Conservation (phyloP, 2,113 vertebrate species). For the Pseudolaguvia tuberculata region DNA sequence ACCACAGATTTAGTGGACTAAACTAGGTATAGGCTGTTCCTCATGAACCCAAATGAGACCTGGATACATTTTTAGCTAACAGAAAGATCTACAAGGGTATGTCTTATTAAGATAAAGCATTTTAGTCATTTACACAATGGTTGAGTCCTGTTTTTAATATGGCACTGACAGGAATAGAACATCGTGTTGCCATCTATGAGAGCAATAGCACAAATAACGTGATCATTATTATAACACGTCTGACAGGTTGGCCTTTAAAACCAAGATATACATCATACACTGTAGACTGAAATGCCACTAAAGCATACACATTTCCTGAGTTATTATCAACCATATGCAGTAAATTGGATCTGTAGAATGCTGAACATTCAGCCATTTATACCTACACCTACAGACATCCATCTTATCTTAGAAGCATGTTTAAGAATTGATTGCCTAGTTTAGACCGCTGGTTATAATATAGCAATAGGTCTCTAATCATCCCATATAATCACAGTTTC, state of each 20-base stretch:
- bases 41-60: not conserved
- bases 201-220: not conserved
- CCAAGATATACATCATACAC: not conserved
- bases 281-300: slow-evolving; percentile 1
- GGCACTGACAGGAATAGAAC: not conserved
- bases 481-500: not conserved
- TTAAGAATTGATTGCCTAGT: not conserved
- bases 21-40: not conserved
- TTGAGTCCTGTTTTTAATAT: not conserved
- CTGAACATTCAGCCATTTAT: not conserved
- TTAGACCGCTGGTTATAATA: too few species aligned
- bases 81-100: not conserved
- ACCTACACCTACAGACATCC: not conserved
- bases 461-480: not conserved
- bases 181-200: not conserved
- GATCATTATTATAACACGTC: not conserved
- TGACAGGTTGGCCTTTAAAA: slow-evolving; percentile 26
- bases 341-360: not conserved
- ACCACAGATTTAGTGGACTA: not conserved
- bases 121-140: not conserved
- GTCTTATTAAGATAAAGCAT: not conserved
- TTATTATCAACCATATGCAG: not conserved
- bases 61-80: not conserved
- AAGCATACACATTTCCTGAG: not conserved
- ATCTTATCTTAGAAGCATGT: not conserved